These are phyloP conservation scores for Orientallactaga bullata DNA, from an alignment of 2,113 vertebrate genomes.

Conservation along the genomic window DNA sequence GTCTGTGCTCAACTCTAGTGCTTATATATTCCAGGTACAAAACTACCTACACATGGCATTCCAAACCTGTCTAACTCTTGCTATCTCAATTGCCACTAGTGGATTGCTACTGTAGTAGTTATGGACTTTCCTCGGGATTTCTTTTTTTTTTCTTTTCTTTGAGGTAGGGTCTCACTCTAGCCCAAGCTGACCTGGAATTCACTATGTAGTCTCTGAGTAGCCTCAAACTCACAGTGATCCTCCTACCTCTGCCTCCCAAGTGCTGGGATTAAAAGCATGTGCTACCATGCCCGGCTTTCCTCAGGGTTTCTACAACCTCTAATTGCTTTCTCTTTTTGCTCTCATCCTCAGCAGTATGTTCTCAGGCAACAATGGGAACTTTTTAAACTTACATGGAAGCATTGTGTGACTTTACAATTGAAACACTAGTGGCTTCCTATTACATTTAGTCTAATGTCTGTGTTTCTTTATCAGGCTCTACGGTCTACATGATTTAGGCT, in stretches of 20 bases:
- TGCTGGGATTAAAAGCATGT: too few species aligned
- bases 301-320: not conserved
- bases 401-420: constrained; percentile 6
- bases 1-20: not conserved
- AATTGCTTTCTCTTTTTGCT: not conserved
- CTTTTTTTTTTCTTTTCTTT: too few species aligned
- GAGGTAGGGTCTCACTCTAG: too few species aligned
- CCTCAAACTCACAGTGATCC: too few species aligned
- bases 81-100: not conserved
- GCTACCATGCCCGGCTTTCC: too few species aligned
- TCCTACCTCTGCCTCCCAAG: too few species aligned
- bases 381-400: not conserved
- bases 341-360: not conserved
- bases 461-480: not conserved
- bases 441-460: constrained; percentile 6
- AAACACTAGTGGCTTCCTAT: constrained; percentile 3
- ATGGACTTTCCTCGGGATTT: not conserved
- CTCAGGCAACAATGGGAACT: not conserved
- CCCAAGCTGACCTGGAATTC: too few species aligned
- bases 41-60: not conserved
- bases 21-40: not conserved
- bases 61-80: not conserved
- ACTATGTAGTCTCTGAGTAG: too few species aligned
- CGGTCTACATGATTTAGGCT: not conserved
- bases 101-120: not conserved